A percentile compares a stretch with the other conserved stretches of the same genome.
Evolutionary conservation across 2,797 vertebrate species (phyloP).

Genomic region (Hybognathus amarus): DNA sequence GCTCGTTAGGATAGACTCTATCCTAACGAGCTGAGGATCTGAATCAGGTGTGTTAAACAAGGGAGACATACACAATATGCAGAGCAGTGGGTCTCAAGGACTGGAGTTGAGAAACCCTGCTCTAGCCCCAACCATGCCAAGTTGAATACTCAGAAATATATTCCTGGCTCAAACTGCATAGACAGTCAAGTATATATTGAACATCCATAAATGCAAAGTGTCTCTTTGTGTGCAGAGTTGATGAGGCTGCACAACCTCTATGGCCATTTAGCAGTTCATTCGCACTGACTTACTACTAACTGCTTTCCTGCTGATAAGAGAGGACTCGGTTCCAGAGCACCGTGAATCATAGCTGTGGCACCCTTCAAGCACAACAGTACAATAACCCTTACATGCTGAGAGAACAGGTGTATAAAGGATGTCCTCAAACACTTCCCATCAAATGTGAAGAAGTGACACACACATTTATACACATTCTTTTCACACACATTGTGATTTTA

Average conservation of each 20-base stretch:
- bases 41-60: no score
- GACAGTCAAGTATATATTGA: neutral
- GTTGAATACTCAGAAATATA: neutral
- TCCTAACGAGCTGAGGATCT: no score
- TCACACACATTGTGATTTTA: neutral
- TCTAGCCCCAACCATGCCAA: neutral
- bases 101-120: no score
- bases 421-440: conserved; percentile 16
- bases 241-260: conserved; percentile 18
- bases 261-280: conserved; percentile 31
- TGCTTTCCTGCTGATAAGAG: conserved; percentile 36
- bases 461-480: no score
- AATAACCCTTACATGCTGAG: conserved; percentile 21
- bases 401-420: conserved; percentile 12
- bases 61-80: no score
- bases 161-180: neutral
- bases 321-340: conserved; percentile 26
- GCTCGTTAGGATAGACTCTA: no score
- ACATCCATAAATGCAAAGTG: conserved; percentile 15
- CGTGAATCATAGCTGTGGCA: conserved; percentile 39
- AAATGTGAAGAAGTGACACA: conserved; percentile 6
- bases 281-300: conserved; percentile 38
- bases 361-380: conserved; percentile 19
- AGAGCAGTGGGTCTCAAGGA: no score
- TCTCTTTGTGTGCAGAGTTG: conserved; percentile 25